Evolutionary conservation across 2,113 vertebrate genomes (phyloP).

Genomic region (Seriola rivoliana): DNA sequence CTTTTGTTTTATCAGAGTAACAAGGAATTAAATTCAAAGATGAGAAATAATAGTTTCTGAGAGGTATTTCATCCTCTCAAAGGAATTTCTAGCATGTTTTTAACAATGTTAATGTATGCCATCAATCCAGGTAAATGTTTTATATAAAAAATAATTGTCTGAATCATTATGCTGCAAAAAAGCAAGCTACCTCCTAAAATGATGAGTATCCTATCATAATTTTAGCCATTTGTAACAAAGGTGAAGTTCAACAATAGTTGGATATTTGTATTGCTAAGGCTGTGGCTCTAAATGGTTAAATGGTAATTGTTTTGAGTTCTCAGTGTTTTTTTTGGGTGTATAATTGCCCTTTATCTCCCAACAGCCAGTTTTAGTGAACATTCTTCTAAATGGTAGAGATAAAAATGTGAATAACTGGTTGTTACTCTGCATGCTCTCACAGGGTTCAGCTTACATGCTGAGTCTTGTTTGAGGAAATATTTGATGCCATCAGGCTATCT

Average conservation of each 20-base stretch:
- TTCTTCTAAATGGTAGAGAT: conserved; percentile 43
- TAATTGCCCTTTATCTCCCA: conserved; percentile 34
- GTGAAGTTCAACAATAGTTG: background rate
- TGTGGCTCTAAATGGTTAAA: conserved; percentile 14
- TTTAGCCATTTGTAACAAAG: background rate
- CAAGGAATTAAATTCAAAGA: background rate
- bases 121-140: background rate
- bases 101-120: background rate
- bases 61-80: background rate
- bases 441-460: conserved; percentile 48
- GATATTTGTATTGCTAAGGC: background rate
- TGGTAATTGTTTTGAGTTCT: background rate
- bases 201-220: background rate
- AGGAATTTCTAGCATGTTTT: too few species aligned
- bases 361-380: conserved; percentile 18
- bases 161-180: background rate
- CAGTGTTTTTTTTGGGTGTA: background rate
- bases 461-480: conserved; percentile 65
- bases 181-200: background rate
- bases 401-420: conserved; percentile 57
- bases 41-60: background rate
- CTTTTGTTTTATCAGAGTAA: too few species aligned
- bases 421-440: conserved; percentile 59
- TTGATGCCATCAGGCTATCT: conserved; percentile 27
- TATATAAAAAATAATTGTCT: background rate